These are phyloP conservation scores for Bugulina stolonifera DNA, from an alignment of 2,888 invertebrate genomes.

Conservation along the genomic window DNA sequence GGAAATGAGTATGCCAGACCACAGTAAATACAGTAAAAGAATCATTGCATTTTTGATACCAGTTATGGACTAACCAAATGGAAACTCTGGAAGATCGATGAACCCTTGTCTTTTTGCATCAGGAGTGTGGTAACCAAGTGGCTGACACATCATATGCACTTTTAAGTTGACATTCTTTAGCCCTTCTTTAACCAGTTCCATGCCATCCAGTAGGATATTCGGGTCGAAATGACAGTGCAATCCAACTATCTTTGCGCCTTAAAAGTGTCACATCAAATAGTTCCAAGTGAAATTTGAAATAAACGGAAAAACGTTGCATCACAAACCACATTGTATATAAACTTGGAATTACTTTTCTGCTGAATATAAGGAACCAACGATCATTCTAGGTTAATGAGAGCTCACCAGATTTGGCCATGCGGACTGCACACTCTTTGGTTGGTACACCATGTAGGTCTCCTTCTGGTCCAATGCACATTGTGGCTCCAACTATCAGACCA, in stretches of 20 bases:
- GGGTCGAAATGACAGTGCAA: conserved; percentile 54
- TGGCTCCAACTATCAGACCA: conserved; percentile 48
- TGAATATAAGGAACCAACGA: too few species aligned
- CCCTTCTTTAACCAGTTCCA: conserved; percentile 48
- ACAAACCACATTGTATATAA: too few species aligned
- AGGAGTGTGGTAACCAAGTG: conserved; percentile 41
- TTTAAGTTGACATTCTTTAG: conserved; percentile 42
- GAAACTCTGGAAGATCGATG: conserved; percentile 54
- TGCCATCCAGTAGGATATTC: conserved; percentile 38
- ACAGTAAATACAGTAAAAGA: too few species aligned
- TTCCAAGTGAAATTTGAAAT: too few species aligned
- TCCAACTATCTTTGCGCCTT: conserved; percentile 48
- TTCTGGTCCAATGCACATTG: conserved; percentile 53
- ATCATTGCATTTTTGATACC: too few species aligned
- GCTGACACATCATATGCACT: conserved; percentile 48
- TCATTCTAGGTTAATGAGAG: too few species aligned
- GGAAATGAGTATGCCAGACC: too few species aligned
- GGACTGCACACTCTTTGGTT: conserved; percentile 49
- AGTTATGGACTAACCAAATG: conserved; percentile 51
- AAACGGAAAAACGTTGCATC: too few species aligned
- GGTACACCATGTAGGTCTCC: conserved; percentile 50
- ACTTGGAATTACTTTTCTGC: too few species aligned
- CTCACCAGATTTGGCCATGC: conserved; percentile 51
- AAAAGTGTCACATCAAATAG: too few species aligned
- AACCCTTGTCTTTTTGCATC: conserved; percentile 52